Conservation (phyloP, 2,113 vertebrate genomes). For the Choloepus hoffmanni region DNA sequence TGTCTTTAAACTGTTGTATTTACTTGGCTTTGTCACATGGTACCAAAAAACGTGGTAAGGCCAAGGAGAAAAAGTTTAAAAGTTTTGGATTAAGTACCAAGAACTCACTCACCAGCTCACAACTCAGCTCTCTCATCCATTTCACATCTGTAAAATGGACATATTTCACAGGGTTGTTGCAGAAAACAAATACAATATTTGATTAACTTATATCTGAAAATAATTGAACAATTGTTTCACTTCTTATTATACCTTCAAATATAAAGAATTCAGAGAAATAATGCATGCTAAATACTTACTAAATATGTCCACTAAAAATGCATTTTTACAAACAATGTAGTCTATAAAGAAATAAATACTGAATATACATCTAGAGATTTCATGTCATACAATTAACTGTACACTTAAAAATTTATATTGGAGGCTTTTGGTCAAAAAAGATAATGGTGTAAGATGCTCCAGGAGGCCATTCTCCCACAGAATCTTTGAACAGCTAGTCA, state of each 20-base stretch:
- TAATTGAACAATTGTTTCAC: not conserved
- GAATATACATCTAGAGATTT: not conserved
- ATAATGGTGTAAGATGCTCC: no score
- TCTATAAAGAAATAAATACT: not conserved
- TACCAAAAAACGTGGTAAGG: not conserved
- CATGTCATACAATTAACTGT: not conserved
- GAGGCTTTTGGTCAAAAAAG: no score
- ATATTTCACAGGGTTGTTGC: not conserved
- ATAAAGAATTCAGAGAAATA: constrained; percentile 24
- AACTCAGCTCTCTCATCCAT: not conserved
- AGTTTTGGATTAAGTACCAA: not conserved
- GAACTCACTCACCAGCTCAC: not conserved
- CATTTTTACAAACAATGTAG: not conserved
- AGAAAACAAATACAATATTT: constrained; percentile 7
- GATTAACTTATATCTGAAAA: not conserved
- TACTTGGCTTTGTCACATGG: not conserved
- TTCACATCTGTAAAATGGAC: not conserved
- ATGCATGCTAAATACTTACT: not conserved
- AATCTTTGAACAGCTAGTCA: no score
- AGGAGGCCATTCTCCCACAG: no score
- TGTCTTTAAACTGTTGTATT: not conserved
- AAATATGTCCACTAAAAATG: not conserved
- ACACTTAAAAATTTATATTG: not conserved
- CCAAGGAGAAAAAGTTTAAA: not conserved
- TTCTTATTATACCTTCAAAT: not conserved